These are phyloP conservation scores for Drosophila mulleri DNA, from an alignment of 2,888 invertebrate species.

Conservation along the genomic window DNA sequence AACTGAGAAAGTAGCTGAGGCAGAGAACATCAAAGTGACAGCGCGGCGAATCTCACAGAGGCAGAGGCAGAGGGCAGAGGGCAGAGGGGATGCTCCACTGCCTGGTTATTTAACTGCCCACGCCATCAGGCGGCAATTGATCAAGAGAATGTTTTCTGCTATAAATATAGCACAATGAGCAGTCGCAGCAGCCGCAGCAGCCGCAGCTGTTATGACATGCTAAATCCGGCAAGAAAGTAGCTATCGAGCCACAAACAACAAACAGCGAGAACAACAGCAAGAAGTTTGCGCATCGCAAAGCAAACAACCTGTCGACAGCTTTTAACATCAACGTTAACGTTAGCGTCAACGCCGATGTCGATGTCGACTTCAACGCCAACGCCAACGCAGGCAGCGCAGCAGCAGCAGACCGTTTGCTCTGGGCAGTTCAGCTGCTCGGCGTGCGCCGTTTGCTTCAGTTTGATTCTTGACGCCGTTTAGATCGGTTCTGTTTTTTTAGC, in stretches of 20 bases:
- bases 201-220: slow-evolving; percentile 64
- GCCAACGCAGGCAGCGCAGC: slow-evolving; percentile 30
- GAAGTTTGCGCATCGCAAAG: slow-evolving; percentile 72
- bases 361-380: slow-evolving; percentile 12
- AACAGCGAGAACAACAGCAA: slow-evolving; percentile 46
- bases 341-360: slow-evolving; percentile 4
- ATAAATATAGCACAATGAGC: slow-evolving; percentile 63
- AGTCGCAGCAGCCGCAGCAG: slow-evolving; percentile 16
- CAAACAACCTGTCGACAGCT: slow-evolving; percentile 65
- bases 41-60: slow-evolving; percentile 43
- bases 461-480: slow-evolving; percentile 85
- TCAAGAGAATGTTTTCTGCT: slow-evolving; percentile 28
- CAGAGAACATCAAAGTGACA: slow-evolving; percentile 66
- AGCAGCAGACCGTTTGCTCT: slow-evolving; percentile 21
- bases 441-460: slow-evolving; percentile 81
- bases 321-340: slow-evolving; percentile 37
- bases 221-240: slow-evolving; percentile 75
- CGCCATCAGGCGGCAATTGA: slow-evolving; percentile 40
- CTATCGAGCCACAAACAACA: slow-evolving; percentile 26
- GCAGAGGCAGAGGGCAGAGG: neutral
- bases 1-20: slow-evolving; percentile 42
- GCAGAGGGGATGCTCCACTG: neutral
- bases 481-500: slow-evolving; percentile 82
- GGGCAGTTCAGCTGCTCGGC: slow-evolving; percentile 40
- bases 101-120: neutral